Evolutionary conservation across 2,797 vertebrate species (phyloP).

Genomic region (Dermochelys coriacea): DNA sequence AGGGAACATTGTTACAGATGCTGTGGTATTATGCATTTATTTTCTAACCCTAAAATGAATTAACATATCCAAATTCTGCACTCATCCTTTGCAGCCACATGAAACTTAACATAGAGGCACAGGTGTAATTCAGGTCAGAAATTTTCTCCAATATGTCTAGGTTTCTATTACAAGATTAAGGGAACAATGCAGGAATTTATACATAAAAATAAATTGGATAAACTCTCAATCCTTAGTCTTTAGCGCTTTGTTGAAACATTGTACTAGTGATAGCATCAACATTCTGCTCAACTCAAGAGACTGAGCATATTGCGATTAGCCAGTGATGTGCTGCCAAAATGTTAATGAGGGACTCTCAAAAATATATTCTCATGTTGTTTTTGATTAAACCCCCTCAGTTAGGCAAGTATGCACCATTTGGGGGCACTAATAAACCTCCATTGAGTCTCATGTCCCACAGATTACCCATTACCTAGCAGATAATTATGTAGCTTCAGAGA

Average conservation of each 20-base stretch:
- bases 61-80: not conserved
- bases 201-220: not conserved
- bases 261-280: not conserved
- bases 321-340: not conserved
- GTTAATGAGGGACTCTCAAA: not conserved
- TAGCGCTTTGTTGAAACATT: not conserved
- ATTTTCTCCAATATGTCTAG: not conserved
- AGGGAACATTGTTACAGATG: not conserved
- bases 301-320: rapidly evolving
- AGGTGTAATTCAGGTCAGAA: not conserved
- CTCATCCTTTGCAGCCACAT: not conserved
- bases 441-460: not conserved
- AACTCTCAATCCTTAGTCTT: not conserved
- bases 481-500: not conserved
- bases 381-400: not conserved
- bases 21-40: not conserved
- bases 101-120: not conserved
- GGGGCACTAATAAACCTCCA: not conserved
- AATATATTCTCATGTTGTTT: not conserved
- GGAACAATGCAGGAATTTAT: not conserved
- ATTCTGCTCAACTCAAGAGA: not conserved
- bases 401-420: not conserved
- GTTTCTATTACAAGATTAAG: not conserved
- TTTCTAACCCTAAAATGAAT: not conserved
- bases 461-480: not conserved